Conservation (phyloP, 2,888 invertebrate genomes). For the Melinaea marsaeus region DNA sequence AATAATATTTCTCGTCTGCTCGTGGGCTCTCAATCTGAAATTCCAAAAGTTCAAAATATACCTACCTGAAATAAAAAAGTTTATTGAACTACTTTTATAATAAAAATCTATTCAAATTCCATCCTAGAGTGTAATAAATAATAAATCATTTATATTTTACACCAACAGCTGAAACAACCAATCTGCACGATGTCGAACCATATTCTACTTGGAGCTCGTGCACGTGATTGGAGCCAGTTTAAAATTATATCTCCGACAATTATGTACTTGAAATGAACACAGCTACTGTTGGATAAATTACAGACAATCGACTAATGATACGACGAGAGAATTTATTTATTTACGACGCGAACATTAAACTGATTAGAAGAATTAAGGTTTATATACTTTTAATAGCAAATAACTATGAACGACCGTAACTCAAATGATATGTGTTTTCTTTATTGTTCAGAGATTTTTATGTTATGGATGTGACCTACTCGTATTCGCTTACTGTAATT, state of each 20-base stretch:
- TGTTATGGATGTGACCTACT: not conserved
- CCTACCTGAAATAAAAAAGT: no score
- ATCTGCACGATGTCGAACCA: conserved; percentile 18
- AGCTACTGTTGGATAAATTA: conserved; percentile 34
- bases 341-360: not conserved
- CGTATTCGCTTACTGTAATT: not conserved
- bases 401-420: not conserved
- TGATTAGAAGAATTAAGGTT: not conserved
- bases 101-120: no score
- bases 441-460: not conserved
- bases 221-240: conserved; percentile 16
- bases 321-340: not conserved
- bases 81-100: no score
- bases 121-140: not conserved
- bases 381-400: not conserved
- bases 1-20: no score
- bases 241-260: conserved; percentile 32
- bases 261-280: conserved; percentile 13
- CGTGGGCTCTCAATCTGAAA: no score
- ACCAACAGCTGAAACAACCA: conserved; percentile 9
- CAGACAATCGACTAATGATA: conserved; percentile 43
- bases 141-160: not conserved
- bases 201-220: conserved; percentile 13
- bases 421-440: not conserved
- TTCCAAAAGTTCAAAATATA: no score